Evolutionary conservation across 2,113 vertebrate genomes (phyloP).

Genomic region (Aspiorhynchus laticeps): DNA sequence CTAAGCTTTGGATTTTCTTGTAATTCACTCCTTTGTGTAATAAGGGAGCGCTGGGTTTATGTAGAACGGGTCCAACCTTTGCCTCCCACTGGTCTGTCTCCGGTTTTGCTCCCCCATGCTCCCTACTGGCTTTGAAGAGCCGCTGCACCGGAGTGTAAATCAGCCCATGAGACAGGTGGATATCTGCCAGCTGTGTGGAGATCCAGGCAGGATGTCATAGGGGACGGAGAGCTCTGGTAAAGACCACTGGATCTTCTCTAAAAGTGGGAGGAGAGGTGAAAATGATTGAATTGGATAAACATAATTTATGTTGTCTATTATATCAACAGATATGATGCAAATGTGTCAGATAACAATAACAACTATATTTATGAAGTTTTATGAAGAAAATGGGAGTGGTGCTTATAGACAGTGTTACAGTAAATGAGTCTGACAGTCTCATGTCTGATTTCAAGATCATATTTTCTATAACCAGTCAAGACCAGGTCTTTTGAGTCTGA

Average conservation of each 20-base stretch:
- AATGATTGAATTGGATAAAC: neutral
- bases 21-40: slow-evolving; percentile 18
- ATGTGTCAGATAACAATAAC: neutral
- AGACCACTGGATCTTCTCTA: slow-evolving; percentile 4
- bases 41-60: slow-evolving; percentile 40
- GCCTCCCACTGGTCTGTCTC: slow-evolving; percentile 17
- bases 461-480: neutral
- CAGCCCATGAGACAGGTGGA: slow-evolving; percentile 67
- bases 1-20: slow-evolving; percentile 11
- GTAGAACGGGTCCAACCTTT: slow-evolving; percentile 43
- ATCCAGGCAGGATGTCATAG: slow-evolving; percentile 43
- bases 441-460: neutral
- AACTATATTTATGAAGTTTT: neutral
- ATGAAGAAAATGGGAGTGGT: neutral
- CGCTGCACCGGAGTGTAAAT: slow-evolving; percentile 60
- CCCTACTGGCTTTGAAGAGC: slow-evolving; percentile 36
- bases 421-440: neutral
- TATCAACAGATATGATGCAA: neutral
- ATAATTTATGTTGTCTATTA: neutral
- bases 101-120: slow-evolving; percentile 41
- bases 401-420: neutral
- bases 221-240: neutral
- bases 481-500: neutral
- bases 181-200: slow-evolving; percentile 66
- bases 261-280: neutral